phyloP scores from a whole-genome alignment of 2,888 invertebrate species.

The Tigriopus californicus region DNA sequence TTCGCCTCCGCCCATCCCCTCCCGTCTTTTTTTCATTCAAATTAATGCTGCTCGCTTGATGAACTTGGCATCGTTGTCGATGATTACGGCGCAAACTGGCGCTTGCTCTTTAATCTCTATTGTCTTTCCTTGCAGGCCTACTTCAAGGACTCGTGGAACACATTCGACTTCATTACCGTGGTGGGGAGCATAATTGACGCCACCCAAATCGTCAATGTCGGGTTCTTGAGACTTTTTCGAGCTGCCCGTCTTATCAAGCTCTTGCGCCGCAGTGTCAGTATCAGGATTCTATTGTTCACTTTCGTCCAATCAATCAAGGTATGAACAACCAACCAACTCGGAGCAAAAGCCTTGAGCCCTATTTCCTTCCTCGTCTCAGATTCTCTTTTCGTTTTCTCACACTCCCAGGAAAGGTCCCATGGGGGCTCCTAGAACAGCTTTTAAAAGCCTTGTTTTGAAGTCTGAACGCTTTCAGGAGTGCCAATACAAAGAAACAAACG shows the following conservation, averaged over 20 bases:
- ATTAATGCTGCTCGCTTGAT: too few relatives aligned
- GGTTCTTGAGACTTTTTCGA: constrained; percentile 93
- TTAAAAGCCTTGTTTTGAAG: too few relatives aligned
- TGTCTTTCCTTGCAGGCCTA: constrained; percentile 59
- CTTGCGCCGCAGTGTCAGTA: constrained; percentile 96
- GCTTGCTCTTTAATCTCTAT: neutral
- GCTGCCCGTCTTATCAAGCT: constrained; percentile 97
- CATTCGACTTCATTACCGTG: constrained; percentile 98
- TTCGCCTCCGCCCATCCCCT: too few relatives aligned
- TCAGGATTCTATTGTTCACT: constrained; percentile 96
- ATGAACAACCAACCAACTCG: constrained; percentile 17
- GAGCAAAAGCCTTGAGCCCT: too few relatives aligned
- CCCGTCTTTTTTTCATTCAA: too few relatives aligned
- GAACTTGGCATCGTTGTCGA: too few relatives aligned
- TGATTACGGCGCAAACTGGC: neutral
- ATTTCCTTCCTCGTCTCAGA: too few relatives aligned
- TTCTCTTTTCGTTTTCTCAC: too few relatives aligned
- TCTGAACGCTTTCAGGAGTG: too few relatives aligned
- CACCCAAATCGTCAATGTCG: constrained; percentile 48
- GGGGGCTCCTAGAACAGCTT: too few relatives aligned
- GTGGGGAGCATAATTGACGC: constrained; percentile 99
- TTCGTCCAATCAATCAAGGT: constrained; percentile 99
- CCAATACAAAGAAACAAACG: too few relatives aligned
- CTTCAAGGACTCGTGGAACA: constrained; percentile 99
- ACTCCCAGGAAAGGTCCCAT: too few relatives aligned